Conservation (phyloP, 1,140 invertebrate genomes). For the Drosophila erecta region DNA sequence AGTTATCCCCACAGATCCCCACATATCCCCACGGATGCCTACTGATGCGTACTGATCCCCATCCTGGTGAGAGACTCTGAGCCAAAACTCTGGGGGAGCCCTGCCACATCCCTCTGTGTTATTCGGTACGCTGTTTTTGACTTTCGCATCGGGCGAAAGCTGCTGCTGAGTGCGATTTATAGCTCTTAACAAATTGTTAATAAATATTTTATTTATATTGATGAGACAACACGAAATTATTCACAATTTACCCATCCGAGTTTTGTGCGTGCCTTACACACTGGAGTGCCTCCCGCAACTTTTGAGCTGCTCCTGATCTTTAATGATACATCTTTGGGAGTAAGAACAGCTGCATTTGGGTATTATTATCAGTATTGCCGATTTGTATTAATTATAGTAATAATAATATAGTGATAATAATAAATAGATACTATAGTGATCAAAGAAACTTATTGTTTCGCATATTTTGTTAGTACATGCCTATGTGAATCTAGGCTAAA, state of each 20-base stretch:
- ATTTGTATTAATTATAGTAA: too few relatives aligned
- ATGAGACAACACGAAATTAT: slow-evolving; percentile 79
- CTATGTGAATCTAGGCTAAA: too few relatives aligned
- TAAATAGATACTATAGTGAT: too few relatives aligned
- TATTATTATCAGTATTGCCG: too few relatives aligned
- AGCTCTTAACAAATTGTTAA: slow-evolving; percentile 81
- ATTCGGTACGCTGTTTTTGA: slow-evolving; percentile 7
- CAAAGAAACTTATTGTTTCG: too few relatives aligned
- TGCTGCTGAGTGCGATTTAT: slow-evolving; percentile 74
- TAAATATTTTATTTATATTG: slow-evolving; percentile 83
- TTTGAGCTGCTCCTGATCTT: slow-evolving; percentile 39
- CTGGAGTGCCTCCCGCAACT: slow-evolving; percentile 33
- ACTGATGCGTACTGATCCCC: slow-evolving; percentile 1
- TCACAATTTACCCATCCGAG: slow-evolving; percentile 64
- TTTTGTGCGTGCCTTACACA: slow-evolving; percentile 12
- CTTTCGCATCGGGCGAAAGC: slow-evolving; percentile 31
- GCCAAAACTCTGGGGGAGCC: slow-evolving; percentile 33
- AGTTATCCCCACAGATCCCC: slow-evolving; percentile 15
- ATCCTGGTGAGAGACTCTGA: slow-evolving; percentile 54
- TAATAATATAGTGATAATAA: too few relatives aligned
- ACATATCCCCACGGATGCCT: slow-evolving; percentile 2
- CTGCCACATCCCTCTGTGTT: slow-evolving; percentile 7
- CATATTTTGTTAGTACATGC: too few relatives aligned
- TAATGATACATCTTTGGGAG: neutral
- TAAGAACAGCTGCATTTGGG: too few relatives aligned